These are phyloP conservation scores for Pseudochromis fuscus DNA, from an alignment of 2,797 vertebrate genomes.

Conservation along the genomic window DNA sequence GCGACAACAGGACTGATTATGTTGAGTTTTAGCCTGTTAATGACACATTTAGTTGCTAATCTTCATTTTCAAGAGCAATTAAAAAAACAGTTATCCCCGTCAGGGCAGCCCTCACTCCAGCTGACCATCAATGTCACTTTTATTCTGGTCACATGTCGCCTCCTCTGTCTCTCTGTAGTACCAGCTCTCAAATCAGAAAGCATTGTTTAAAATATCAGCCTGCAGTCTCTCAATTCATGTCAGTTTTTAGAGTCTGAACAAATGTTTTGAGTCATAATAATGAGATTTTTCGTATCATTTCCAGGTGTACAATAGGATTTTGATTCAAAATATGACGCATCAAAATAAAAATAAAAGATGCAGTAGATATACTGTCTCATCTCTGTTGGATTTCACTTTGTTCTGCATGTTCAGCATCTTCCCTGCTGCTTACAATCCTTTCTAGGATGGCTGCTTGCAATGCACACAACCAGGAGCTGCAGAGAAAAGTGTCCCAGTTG, in stretches of 20 bases:
- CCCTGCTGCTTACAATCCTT: neutral
- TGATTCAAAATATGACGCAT: no score
- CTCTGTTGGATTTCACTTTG: neutral
- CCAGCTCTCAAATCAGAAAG: neutral
- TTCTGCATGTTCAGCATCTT: neutral
- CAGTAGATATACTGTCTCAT: neutral
- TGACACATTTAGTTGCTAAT: neutral
- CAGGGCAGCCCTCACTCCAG: neutral
- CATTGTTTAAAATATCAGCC: neutral
- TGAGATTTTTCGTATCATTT: no score
- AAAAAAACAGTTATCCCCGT: no score
- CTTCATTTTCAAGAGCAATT: neutral
- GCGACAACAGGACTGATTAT: neutral
- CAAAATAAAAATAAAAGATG: no score
- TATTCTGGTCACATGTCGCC: neutral
- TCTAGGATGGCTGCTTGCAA: slow-evolving; percentile 92
- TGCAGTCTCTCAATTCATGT: no score
- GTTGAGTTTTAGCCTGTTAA: neutral
- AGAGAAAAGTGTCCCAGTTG: slow-evolving; percentile 93
- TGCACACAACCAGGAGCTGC: slow-evolving; percentile 94
- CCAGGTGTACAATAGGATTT: no score
- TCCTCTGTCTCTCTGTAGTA: neutral
- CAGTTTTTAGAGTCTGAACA: neutral
- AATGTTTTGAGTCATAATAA: no score
- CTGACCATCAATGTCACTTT: slow-evolving; percentile 14